Conservation (phyloP, 2,113 vertebrate species). For the Plecotus auritus region DNA sequence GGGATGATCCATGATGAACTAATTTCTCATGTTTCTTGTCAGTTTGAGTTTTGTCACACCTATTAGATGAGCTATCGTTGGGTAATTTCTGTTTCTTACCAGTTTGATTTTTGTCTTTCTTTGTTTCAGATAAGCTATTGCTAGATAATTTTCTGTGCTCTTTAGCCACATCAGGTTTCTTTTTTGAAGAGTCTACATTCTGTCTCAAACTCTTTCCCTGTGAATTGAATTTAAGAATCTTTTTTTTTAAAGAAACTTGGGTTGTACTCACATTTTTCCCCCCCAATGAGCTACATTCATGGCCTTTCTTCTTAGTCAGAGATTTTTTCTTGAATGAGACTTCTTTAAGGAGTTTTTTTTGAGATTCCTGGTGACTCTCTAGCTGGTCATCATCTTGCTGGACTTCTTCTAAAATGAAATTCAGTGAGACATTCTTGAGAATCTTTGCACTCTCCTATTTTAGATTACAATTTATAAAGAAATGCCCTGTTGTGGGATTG, state of each 20-base stretch:
- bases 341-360: conserved; percentile 24
- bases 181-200: conserved; percentile 46
- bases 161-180: conserved; percentile 56
- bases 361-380: conserved; percentile 30
- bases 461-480: conserved; percentile 23
- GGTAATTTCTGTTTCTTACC: conserved; percentile 70
- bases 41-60: conserved; percentile 47
- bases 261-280: conserved; percentile 5
- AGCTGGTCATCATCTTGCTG: conserved; percentile 31
- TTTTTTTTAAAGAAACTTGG: conserved; percentile 42
- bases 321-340: conserved; percentile 32
- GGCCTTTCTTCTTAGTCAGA: conserved; percentile 31
- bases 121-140: conserved; percentile 45
- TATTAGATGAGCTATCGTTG: conserved; percentile 46
- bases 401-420: conserved; percentile 62
- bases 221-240: conserved; percentile 27
- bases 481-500: neutral
- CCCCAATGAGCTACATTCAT: neutral
- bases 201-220: conserved; percentile 49
- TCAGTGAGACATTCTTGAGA: conserved; percentile 34
- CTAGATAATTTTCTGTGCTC: conserved; percentile 64
- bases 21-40: conserved; percentile 66
- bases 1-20: conserved; percentile 13
- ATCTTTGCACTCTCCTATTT: neutral
- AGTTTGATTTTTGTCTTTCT: conserved; percentile 61